Evolutionary conservation across 2,113 vertebrate genomes (phyloP).

Genomic region (Heterochromis multidens): DNA sequence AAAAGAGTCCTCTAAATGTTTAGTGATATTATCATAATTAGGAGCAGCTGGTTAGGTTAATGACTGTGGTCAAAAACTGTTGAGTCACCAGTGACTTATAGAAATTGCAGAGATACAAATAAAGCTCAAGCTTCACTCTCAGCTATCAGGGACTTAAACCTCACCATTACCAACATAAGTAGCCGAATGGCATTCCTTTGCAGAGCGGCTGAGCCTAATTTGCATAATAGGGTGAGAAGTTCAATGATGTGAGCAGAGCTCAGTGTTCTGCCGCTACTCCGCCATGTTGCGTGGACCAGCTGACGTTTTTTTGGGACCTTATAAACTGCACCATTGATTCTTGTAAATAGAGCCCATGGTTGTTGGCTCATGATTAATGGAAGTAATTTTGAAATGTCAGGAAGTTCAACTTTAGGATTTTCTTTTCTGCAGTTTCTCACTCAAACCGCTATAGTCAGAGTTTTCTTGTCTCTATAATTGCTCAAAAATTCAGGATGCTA

Average conservation of each 20-base stretch:
- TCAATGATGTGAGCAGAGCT: constrained; percentile 28
- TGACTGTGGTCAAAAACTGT: background rate
- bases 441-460: background rate
- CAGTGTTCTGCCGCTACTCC: background rate
- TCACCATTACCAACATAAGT: constrained; percentile 1
- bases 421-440: background rate
- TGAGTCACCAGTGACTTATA: background rate
- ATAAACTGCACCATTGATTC: constrained; percentile 42
- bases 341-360: constrained; percentile 26
- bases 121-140: background rate
- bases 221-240: constrained; percentile 51
- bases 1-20: background rate
- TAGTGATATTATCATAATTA: background rate
- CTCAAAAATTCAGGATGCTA: background rate
- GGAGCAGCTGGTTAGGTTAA: background rate
- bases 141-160: background rate
- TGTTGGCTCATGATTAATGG: constrained; percentile 35
- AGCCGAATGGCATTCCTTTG: constrained; percentile 13
- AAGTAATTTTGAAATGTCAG: constrained; percentile 37
- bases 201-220: constrained; percentile 10
- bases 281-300: background rate
- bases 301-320: constrained; percentile 26
- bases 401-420: constrained; percentile 26
- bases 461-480: background rate
- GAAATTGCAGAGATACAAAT: background rate